Evolutionary conservation across 1,140 invertebrate species (phyloP), one percentile per base, ranked within the genome.

Genomic region (Bombus confusus): DNA sequence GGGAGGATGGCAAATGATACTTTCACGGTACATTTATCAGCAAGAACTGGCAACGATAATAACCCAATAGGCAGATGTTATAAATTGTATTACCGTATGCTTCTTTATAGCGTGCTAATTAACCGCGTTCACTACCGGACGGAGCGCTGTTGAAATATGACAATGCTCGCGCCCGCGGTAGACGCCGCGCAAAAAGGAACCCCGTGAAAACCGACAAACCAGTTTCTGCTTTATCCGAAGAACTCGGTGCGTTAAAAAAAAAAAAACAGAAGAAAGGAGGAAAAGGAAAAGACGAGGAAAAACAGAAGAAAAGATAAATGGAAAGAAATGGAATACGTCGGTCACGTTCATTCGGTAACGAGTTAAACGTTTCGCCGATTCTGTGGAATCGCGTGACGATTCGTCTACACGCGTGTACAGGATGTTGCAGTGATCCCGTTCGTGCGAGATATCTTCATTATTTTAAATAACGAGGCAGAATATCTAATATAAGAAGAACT

Each of bases 41-140:
- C 18, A 18, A 4, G 22, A 62, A 52, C n/a, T 31, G 12, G 43
- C 41, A 6, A 13, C 37, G 52, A 74, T 64, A 68, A 62, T 57
- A 47, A 52, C 47, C 39, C 37, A 68, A 81, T 47, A 64, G 78
- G 25, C 78, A 59, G 37, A 68, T 37, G 71, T 68, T 52, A 74
- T 80, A 75, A 81, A 81, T 85, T 57, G 71, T 71, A 74, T 77
- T n/a, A 37, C 25, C 47, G 69, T 37, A 62, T 71, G 83, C 68
- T 86, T 88, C 68, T 86, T 88, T 57, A 86, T 66, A 62, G 80
- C 73, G 85, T 83, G 87, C 88, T 89, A 89, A 89, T 89, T 89
- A 89, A 89, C 80, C 79, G 83, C 37, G 85, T 31, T 52, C 72
- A 68, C 87, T 66, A 77, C 41, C n/a, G 75, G 47, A 69, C 68